Base-by-base conservation (phyloP, 2,797 vertebrate genomes). In the Acipenser transmontanus region DNA sequence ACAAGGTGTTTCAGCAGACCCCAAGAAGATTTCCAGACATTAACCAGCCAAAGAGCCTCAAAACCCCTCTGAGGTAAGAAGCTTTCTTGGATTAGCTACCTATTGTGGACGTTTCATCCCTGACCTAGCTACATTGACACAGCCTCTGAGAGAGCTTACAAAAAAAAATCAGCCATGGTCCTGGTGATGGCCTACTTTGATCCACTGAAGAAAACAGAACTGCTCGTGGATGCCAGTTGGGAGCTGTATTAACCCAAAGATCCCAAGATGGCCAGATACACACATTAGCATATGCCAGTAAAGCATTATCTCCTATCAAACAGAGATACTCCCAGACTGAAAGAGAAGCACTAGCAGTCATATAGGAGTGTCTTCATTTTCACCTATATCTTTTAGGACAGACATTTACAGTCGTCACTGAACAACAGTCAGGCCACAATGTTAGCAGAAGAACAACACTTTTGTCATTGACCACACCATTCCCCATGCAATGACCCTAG, bases 21-120 rank as follows among this genome's bases (percentile, higher is more conserved):
- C 34, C 34, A 3, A 34, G 34, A 34, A 34, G 34, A 4, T 34
- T 34, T 8, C 0, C 52, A 54, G 9, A 54, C 9, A 54, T 9
- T 54, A 9, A 9, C 8, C 0, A 54, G 52, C 52, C 52, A 54
- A 9, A 54, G 52, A 9, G 1, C 52, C 52, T 1, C n/a, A 54
- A n/a, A 54, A 54, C n/a, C 52, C 52, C 8, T 54, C 9, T 9
- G 52, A 54, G n/a, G 6, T 54, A 9, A 54, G 52, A n/a, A 54
- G 52, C 4, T 54, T 54, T 54, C 8, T 54, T n/a, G 52, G 52
- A 9, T 54, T 54, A 9, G 52, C 1, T 9, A n/a, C 52, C 8
- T 54, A 54, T 54, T 54, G 52, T 54, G 52, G 52, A 9, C n/a
- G 52, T 54, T 54, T 54, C 52, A 54, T 54, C n/a, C 52, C 52